phyloP scores from a whole-genome alignment of 1,140 invertebrate genomes.

The Chlorops oryzae region DNA sequence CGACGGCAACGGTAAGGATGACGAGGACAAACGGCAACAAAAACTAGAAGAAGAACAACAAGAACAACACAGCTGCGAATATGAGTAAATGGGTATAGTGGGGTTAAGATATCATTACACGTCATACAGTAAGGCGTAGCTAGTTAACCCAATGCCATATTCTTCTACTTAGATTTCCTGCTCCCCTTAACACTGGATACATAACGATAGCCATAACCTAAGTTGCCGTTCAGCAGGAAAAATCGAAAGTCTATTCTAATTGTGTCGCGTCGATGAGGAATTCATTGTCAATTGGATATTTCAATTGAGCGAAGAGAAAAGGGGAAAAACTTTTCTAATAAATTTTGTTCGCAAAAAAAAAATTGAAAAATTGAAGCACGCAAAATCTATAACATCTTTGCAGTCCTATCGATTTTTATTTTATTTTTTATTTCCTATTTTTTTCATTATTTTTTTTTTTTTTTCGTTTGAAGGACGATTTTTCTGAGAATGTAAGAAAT shows the following conservation, averaged over 20 bases:
- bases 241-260: slow-evolving; percentile 28
- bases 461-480: too few relatives aligned
- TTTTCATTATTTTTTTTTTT: too few relatives aligned
- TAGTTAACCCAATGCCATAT: slow-evolving; percentile 15
- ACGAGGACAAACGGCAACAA: too few relatives aligned
- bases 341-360: slow-evolving; percentile 17
- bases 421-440: slow-evolving; percentile 10
- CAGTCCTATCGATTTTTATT: slow-evolving; percentile 1
- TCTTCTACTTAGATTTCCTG: background rate
- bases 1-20: too few relatives aligned
- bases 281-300: slow-evolving; percentile 6
- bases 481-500: too few relatives aligned
- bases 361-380: background rate
- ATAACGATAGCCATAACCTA: slow-evolving; percentile 23
- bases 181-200: slow-evolving; percentile 14
- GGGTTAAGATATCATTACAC: background rate
- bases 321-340: slow-evolving; percentile 13
- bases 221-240: slow-evolving; percentile 35
- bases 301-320: slow-evolving; percentile 9
- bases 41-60: too few relatives aligned
- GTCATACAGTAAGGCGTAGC: background rate
- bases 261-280: slow-evolving; percentile 2
- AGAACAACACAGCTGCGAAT: too few relatives aligned
- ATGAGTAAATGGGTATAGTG: background rate
- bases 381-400: too few relatives aligned